Evolutionary conservation across 2,113 vertebrate genomes (phyloP), one percentile per base, ranked within the genome.

Genomic region (Phrynosoma blainvillii): DNA sequence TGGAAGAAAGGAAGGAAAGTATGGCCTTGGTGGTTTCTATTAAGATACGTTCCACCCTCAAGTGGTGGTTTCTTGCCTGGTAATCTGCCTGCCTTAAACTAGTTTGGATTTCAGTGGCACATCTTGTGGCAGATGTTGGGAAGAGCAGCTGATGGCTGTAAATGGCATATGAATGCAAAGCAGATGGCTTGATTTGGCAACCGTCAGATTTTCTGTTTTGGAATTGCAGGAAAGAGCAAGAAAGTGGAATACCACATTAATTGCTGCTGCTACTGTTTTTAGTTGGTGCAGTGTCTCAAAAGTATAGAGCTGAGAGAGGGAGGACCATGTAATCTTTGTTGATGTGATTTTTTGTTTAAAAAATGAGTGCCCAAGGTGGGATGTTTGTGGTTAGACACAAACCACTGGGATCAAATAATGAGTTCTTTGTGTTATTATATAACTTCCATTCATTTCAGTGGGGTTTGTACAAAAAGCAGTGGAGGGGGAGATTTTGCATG

Each of bases 151-250:
- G 59, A 40, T 30, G 5, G 16, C 32, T 54, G 6, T 83, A 84
- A 88, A 56, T 81, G 32, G 62, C 81, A 83, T 68, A 36, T 83
- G 40, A 88, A 68, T 77, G 40, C 16, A 47, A n/a, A 84, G 81
- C 87, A 88, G 87, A 88, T 88, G 87, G 81, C 74, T 68, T 84
- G 32, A 21, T 68, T 84, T 88, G 62, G n/a, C 42, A 84, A 70
- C 42, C 27, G 56, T n/a, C 74, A 84, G 81, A n/a, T 88, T 84
- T 84, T 84, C 74, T 62, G 77, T 70, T 78, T 14, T 78, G 74
- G 47, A 84, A 84, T 20, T 78, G 36, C 36, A 36, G 36, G 36
- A 36, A 73, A 20, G 21, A 36, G 65, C 40, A 78, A 42, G 42
- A 88, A 83, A 3, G 75, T 25, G 25, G n/a, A 30, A 30, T 54